Evolutionary conservation across 1,140 invertebrate genomes (phyloP), one percentile per base, ranked within the genome.

Genomic region (Bilobella aurantiaca): DNA sequence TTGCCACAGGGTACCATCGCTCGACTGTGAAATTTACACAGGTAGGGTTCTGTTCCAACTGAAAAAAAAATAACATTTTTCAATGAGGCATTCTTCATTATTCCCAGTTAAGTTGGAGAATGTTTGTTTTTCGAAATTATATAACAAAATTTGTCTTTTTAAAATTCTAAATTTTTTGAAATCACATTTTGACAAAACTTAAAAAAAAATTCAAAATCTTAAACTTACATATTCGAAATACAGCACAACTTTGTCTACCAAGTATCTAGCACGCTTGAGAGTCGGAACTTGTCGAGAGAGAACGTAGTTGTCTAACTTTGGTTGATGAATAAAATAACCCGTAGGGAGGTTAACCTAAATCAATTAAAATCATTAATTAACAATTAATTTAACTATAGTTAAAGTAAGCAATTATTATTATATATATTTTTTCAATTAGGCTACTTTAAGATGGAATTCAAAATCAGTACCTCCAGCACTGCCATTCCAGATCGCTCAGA

Each of bases 1-100:
- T 98, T 18, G 94, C 95, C 1, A 96, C 92, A 8, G 94, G 95
- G 79, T 85, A 90, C 93, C 93, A 97, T 68, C 95, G 81, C 78
- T 95, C 90, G 27, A 95, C 84, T 0, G 90, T 92, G 73, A 96
- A 93, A 75, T 91, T 87, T 0, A 97, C 86, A 76, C 95, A 98
- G 0, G 89, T 94, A 64, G 86, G 83, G 75, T 87, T 85, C 1
- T 81, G 76, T 73, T 91, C 89, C 74, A 94, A 77, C 88, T 90
- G 76, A 64, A 75, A 77, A 72, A 32, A 59, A 68, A 3, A 30
- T 31, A 34, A 60, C 56, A 28, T 53, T 65, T 34, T n/a, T n/a
- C n/a, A 30, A 49, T 49, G 27, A 21, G 21, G 59, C 8, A 14
- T 12, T 27, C 31, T 3, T n/a, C n/a, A 42, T 34, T 42, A n/a